These are phyloP conservation scores for Cynocephalus volans DNA, from an alignment of 2,113 vertebrate genomes.

Conservation along the genomic window DNA sequence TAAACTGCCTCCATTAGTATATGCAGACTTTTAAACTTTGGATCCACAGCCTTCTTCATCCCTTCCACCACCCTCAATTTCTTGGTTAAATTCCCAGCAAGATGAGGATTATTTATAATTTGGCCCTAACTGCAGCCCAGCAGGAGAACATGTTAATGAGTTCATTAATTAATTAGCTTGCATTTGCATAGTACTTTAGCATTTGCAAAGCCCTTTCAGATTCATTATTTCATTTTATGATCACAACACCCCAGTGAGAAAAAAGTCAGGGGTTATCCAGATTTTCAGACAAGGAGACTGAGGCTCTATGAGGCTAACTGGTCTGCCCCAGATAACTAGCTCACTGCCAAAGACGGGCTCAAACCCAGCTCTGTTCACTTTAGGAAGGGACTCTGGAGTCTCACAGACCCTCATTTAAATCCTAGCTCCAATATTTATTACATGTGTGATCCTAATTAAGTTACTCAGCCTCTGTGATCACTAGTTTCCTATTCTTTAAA, in stretches of 20 bases:
- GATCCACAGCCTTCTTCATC: slow-evolving; percentile 22
- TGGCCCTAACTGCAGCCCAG: slow-evolving; percentile 83
- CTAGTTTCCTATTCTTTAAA: slow-evolving; percentile 57
- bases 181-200: slow-evolving; percentile 82
- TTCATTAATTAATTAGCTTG: slow-evolving; percentile 86
- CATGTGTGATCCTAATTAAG: not conserved
- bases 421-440: not conserved
- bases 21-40: slow-evolving; percentile 34
- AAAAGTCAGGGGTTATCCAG: slow-evolving; percentile 62
- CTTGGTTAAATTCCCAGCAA: slow-evolving; percentile 81
- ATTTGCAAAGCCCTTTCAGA: slow-evolving; percentile 80
- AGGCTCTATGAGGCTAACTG: slow-evolving; percentile 33
- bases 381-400: not conserved
- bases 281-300: slow-evolving; percentile 61
- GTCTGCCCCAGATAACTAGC: not conserved
- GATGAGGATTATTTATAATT: slow-evolving; percentile 86
- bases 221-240: slow-evolving; percentile 82
- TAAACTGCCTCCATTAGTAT: not conserved
- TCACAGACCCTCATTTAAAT: not conserved
- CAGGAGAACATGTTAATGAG: slow-evolving; percentile 86
- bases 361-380: not conserved
- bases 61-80: slow-evolving; percentile 63
- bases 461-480: not conserved
- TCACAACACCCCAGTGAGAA: slow-evolving; percentile 70
- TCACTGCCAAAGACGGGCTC: not conserved